Conservation (phyloP, 2,797 vertebrate species). For the Myioborus melanocephalus region DNA sequence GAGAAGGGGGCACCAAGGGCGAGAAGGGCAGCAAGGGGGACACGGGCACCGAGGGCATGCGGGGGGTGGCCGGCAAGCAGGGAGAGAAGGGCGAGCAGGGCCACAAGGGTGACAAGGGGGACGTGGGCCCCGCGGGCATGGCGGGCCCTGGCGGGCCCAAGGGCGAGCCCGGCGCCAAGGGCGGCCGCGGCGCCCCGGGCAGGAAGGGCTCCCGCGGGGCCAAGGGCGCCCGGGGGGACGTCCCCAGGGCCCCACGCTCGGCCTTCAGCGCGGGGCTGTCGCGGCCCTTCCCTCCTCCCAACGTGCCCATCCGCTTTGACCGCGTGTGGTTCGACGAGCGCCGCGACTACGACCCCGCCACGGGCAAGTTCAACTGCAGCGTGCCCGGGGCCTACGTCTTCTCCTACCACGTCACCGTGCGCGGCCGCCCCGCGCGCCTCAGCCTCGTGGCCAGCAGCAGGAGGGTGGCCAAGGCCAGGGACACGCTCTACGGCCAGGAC, state of each 20-base stretch:
- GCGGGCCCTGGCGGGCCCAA: constrained; percentile 34
- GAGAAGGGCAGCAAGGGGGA: constrained; percentile 86
- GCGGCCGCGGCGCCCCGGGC: constrained; percentile 84
- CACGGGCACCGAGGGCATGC: constrained; percentile 78
- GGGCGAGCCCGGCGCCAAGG: constrained; percentile 84
- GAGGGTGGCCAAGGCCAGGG: constrained; percentile 84
- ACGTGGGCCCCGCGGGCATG: constrained; percentile 77
- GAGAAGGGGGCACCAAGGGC: constrained; percentile 83
- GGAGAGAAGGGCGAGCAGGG: constrained; percentile 85
- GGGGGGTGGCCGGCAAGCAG: constrained; percentile 79
- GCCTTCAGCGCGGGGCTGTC: constrained; percentile 92
- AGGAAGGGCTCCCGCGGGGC: constrained; percentile 87
- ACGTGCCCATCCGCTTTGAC: constrained; percentile 89
- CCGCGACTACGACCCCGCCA: constrained; percentile 82
- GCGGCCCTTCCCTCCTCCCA: constrained; percentile 90
- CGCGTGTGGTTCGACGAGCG: constrained; percentile 91
- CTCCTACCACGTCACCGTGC: constrained; percentile 92
- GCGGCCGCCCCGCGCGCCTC: constrained; percentile 86
- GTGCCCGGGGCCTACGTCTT: constrained; percentile 90
- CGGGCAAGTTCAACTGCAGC: constrained; percentile 89
- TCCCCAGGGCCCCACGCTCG: constrained; percentile 66
- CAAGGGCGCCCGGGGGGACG: constrained; percentile 84
- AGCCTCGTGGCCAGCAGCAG: constrained; percentile 86
- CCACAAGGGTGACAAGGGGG: constrained; percentile 84
- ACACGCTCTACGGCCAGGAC: constrained; percentile 91